phyloP scores from a whole-genome alignment of 2,113 vertebrate species.

The Petromus typicus region DNA sequence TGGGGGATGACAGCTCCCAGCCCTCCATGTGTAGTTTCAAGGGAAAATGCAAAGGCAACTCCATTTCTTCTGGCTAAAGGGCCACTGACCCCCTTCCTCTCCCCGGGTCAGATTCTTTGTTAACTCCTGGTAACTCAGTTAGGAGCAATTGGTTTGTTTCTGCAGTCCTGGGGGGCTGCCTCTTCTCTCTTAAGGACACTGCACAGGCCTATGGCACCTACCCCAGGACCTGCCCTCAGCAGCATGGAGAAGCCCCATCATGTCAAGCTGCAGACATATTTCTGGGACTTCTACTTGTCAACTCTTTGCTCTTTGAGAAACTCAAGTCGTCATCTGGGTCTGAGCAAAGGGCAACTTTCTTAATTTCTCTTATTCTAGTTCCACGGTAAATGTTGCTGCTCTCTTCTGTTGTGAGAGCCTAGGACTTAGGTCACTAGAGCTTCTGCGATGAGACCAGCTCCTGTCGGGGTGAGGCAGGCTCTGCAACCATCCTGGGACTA shows the following conservation, averaged over 20 bases:
- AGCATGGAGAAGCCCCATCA: background rate
- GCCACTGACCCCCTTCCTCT: background rate
- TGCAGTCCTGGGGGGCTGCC: background rate
- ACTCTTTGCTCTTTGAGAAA: background rate
- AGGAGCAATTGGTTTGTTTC: background rate
- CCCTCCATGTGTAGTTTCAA: background rate
- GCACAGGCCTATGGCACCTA: background rate
- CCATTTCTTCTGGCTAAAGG: background rate
- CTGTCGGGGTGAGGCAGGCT: background rate
- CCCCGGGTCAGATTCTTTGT: background rate
- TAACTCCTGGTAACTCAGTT: background rate
- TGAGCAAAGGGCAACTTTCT: too few relatives aligned
- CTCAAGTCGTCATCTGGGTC: background rate
- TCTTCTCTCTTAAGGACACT: background rate
- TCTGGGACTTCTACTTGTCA: background rate
- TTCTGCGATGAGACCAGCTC: background rate
- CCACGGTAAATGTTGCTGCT: background rate
- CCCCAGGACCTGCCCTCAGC: background rate
- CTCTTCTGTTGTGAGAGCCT: background rate
- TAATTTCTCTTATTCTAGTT: background rate
- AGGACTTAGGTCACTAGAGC: background rate
- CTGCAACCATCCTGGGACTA: background rate
- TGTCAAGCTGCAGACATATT: background rate
- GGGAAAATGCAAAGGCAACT: conserved; percentile 33
- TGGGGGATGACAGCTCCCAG: background rate